Evolutionary conservation across 53 echinoderm and acorn worm species (phyloP).

Genomic region (Pentamera pediparva): DNA sequence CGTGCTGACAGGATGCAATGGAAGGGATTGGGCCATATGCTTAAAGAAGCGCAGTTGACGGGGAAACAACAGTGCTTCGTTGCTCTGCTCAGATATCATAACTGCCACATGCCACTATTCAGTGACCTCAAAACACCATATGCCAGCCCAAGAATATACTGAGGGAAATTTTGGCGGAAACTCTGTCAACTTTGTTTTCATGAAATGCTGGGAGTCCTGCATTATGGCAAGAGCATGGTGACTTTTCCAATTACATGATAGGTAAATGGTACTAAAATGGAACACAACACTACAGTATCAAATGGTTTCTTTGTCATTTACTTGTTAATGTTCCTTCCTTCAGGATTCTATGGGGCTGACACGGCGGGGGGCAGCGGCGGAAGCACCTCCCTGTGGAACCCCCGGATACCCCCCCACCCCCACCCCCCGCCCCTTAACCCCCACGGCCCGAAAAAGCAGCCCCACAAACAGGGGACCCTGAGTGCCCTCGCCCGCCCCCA

Average conservation of each 20-base stretch:
- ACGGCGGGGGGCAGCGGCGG: conserved; percentile 46
- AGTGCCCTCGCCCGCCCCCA: conserved; percentile 64
- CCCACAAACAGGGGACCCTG: conserved; percentile 61
- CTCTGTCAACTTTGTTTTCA: too few relatives aligned
- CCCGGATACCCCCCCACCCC: conserved; percentile 88
- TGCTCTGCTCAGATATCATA: too few relatives aligned
- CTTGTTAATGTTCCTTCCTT: not conserved
- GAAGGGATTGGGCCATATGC: too few relatives aligned
- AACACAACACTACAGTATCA: not conserved
- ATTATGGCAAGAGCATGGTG: not conserved
- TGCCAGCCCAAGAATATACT: too few relatives aligned
- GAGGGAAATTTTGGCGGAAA: too few relatives aligned
- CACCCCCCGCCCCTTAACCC: conserved; percentile 67
- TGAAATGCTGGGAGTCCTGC: too few relatives aligned
- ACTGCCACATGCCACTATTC: too few relatives aligned
- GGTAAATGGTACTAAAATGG: not conserved
- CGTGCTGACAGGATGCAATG: too few relatives aligned
- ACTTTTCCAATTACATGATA: not conserved
- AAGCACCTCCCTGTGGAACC: conserved; percentile 74
- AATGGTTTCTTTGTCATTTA: not conserved
- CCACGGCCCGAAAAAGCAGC: conserved; percentile 81
- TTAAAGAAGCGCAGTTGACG: too few relatives aligned
- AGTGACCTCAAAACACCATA: too few relatives aligned
- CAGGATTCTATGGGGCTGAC: conserved; percentile 94
- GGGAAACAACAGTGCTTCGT: too few relatives aligned